Conservation (phyloP, 2,797 vertebrate genomes). For the Somateria mollissima region DNA sequence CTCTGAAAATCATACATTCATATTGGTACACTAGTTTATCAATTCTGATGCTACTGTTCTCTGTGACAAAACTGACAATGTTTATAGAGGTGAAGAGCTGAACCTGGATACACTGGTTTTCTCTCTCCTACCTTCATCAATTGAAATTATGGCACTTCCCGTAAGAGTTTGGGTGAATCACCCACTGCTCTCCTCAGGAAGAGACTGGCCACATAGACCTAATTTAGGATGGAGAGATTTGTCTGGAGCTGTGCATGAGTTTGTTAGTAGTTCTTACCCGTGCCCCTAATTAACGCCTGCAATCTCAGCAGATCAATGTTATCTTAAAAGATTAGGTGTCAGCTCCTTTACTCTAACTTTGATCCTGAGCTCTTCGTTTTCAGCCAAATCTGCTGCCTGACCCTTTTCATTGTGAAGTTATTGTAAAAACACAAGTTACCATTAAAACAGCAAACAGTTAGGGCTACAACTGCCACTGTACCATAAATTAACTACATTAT, state of each 20-base stretch:
- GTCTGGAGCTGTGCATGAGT: neutral
- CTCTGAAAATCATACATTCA: neutral
- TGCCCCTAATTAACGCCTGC: neutral
- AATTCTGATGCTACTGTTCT: neutral
- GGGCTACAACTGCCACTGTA: neutral
- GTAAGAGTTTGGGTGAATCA: neutral
- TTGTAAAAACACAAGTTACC: neutral
- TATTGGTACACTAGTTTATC: neutral
- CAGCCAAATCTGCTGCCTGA: neutral
- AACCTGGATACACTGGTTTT: neutral
- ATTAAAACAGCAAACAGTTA: neutral
- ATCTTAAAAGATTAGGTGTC: neutral
- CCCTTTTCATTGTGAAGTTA: neutral
- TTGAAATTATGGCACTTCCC: neutral
- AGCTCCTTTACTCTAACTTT: neutral
- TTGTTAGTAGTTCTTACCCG: neutral
- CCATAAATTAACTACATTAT: neutral
- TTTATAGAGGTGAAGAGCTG: neutral
- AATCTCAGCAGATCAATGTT: neutral
- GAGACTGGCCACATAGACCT: neutral
- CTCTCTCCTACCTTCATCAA: neutral
- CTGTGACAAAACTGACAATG: neutral
- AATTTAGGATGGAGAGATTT: neutral
- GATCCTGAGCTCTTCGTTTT: neutral
- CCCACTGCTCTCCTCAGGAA: neutral